Evolutionary conservation across 2,888 invertebrate species (phyloP).

Genomic region (Cactoblastis cactorum): DNA sequence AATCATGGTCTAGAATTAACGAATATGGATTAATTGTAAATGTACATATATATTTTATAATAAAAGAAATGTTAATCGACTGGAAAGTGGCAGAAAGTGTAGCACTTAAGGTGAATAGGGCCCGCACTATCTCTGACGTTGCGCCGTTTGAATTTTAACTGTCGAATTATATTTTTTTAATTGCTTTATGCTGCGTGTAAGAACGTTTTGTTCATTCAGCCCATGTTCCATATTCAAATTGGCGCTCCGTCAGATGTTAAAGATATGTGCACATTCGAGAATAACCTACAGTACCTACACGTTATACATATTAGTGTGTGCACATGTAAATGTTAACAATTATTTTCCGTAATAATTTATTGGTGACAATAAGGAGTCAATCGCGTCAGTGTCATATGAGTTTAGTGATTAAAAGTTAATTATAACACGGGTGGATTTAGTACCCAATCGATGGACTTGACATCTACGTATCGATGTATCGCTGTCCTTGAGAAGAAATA

Average conservation of each 20-base stretch:
- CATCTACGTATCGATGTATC: slow-evolving; percentile 33
- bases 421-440: slow-evolving; percentile 37
- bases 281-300: slow-evolving; percentile 22
- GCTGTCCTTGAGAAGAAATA: slow-evolving; percentile 6
- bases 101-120: slow-evolving; percentile 40
- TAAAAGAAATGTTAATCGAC: slow-evolving; percentile 29
- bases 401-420: slow-evolving; percentile 36
- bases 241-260: slow-evolving; percentile 32
- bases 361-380: slow-evolving; percentile 57
- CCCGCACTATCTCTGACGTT: slow-evolving; percentile 38
- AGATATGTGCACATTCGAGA: slow-evolving; percentile 47
- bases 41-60: slow-evolving; percentile 47
- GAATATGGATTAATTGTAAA: slow-evolving; percentile 36
- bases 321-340: slow-evolving; percentile 34
- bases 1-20: no score
- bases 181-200: background rate
- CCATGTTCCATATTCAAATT: slow-evolving; percentile 24
- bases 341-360: slow-evolving; percentile 25
- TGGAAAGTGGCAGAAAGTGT: slow-evolving; percentile 32
- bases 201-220: slow-evolving; percentile 5
- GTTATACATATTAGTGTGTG: slow-evolving; percentile 41
- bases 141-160: slow-evolving; percentile 26
- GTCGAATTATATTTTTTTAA: slow-evolving; percentile 12
- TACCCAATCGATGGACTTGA: slow-evolving; percentile 29
- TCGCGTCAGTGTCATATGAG: slow-evolving; percentile 59